Conservation (phyloP, 1,140 invertebrate species). For the Spodoptera frugiperda region DNA sequence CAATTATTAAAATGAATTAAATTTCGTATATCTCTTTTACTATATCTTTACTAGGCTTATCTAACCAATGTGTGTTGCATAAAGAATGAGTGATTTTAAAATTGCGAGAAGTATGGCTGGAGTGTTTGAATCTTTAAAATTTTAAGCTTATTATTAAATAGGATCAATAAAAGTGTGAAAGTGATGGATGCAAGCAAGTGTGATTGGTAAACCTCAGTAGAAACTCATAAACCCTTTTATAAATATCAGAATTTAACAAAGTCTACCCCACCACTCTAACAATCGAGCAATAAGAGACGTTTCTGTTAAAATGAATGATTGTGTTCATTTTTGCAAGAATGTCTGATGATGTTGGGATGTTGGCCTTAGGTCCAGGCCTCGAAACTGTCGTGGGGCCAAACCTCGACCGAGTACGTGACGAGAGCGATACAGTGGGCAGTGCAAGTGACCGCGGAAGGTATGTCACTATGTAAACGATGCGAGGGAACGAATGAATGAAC, state of each 20-base stretch:
- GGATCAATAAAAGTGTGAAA: not conserved
- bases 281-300: slow-evolving; percentile 1
- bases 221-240: not conserved
- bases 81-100: no score
- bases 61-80: no score
- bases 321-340: slow-evolving; percentile 31
- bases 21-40: no score
- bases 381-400: slow-evolving; percentile 15
- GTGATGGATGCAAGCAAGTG: not conserved
- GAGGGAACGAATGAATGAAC: slow-evolving; percentile 3
- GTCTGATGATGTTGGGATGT: slow-evolving; percentile 25
- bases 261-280: slow-evolving; percentile 8
- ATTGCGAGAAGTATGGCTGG: no score
- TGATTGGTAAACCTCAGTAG: not conserved
- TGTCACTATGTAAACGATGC: slow-evolving; percentile 26
- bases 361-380: slow-evolving; percentile 35
- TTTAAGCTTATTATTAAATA: not conserved
- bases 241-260: slow-evolving; percentile 15
- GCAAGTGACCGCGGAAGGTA: slow-evolving; percentile 27
- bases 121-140: no score
- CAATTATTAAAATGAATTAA: no score
- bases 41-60: no score
- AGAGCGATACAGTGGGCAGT: slow-evolving; percentile 36
- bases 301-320: slow-evolving; percentile 19
- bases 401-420: slow-evolving; percentile 29